Conservation (phyloP, 2,113 vertebrate genomes). For the Rhinichthys klamathensis region DNA sequence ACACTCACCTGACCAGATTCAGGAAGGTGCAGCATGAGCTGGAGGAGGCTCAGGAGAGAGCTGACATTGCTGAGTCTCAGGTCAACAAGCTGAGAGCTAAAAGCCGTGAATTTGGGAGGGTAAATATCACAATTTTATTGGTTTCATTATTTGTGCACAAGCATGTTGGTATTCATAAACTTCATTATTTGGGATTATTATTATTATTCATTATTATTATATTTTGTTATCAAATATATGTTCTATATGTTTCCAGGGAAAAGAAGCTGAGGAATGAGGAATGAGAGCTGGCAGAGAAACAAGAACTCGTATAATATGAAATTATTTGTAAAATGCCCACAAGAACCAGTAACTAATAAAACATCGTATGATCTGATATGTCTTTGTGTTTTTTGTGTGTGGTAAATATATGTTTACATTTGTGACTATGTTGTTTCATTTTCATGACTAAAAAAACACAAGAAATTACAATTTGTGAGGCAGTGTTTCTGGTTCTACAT, state of each 20-base stretch:
- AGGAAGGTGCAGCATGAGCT: constrained; percentile 74
- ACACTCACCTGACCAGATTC: constrained; percentile 58
- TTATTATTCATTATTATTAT: no score
- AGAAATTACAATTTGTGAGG: neutral
- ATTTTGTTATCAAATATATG: no score
- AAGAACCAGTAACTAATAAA: constrained; percentile 63
- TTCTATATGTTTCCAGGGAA: constrained; percentile 65
- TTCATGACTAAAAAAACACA: neutral
- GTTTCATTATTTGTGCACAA: neutral
- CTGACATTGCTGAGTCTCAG: constrained; percentile 74
- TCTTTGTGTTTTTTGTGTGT: neutral
- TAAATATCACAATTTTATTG: constrained; percentile 46
- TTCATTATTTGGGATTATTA: neutral
- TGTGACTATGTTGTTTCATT: neutral
- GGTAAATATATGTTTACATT: neutral
- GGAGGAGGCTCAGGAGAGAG: constrained; percentile 75
- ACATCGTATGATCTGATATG: constrained; percentile 8
- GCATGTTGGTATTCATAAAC: neutral
- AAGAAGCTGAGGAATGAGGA: constrained; percentile 63
- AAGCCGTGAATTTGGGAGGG: constrained; percentile 77
- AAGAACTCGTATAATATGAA: constrained; percentile 74
- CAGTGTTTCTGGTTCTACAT: neutral
- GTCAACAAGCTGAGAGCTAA: constrained; percentile 79
- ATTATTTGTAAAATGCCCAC: constrained; percentile 57
- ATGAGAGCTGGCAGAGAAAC: constrained; percentile 27